Conservation (phyloP, 2,888 invertebrate species). For the Nemurella pictetii region DNA sequence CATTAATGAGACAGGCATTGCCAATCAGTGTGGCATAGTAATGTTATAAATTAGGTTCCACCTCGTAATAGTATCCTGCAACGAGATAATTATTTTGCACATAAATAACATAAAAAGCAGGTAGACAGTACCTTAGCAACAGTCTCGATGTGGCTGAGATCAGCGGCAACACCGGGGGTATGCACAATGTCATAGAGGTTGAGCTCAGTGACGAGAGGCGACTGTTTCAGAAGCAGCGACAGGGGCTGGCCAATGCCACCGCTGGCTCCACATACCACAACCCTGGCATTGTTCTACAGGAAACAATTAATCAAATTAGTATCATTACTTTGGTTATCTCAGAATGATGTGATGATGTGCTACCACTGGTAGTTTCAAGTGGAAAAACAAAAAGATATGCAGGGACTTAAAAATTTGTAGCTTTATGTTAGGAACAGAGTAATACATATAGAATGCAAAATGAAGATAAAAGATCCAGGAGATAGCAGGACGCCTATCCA, state of each 20-base stretch:
- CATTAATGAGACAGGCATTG: too few relatives aligned
- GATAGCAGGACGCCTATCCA: background rate
- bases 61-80: too few relatives aligned
- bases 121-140: constrained; percentile 65
- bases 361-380: too few relatives aligned
- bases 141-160: constrained; percentile 96
- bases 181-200: constrained; percentile 92
- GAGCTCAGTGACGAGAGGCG: constrained; percentile 80
- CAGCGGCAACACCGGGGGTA: constrained; percentile 95
- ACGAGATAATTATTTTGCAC: background rate
- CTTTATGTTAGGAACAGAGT: too few relatives aligned
- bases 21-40: too few relatives aligned
- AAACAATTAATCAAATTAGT: too few relatives aligned
- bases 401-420: too few relatives aligned
- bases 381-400: too few relatives aligned
- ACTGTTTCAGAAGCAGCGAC: constrained; percentile 87
- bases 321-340: too few relatives aligned
- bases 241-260: constrained; percentile 99
- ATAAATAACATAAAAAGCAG: background rate
- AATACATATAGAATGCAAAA: too few relatives aligned
- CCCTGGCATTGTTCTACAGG: constrained; percentile 80
- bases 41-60: too few relatives aligned
- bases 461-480: background rate
- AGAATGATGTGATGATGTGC: too few relatives aligned
- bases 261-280: constrained; percentile 93